Base-by-base conservation (phyloP, 2,888 invertebrate species). In the Hirtodrosophila trivittata region DNA sequence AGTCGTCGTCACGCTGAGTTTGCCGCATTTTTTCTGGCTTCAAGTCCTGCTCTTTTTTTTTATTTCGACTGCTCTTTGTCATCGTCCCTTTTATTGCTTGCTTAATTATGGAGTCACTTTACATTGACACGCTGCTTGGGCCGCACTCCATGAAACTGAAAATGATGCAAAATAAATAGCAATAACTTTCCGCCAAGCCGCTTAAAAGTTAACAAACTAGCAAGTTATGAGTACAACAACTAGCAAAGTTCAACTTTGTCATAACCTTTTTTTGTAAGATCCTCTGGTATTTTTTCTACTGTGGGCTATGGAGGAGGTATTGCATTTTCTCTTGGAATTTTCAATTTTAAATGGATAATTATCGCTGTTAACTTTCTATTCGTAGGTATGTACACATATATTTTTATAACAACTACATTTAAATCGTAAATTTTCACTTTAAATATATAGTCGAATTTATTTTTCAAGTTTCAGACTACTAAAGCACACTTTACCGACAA, bases 21-120 rank as follows among this genome's bases (percentile, higher is more conserved):
- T 46, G 39, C 6, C 8, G 12, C 30, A 41, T 56, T 49, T 51
- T 50, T 46, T 12, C 21, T 55, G 30, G 9, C 25, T 25, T 25
- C 18, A 2, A 21, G 18, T 3, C 5, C 18, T 21, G 5, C 18
- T 39, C 21, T 39, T 7, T 8, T 16, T 26, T 30, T 33, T 26
- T 25, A 39, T 42, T 62, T 35, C 25, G 26, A 39, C 30, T 54
- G 35, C 47, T 50, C 49, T 69, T 66, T 72, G 65, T 52, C 59
- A 50, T 46, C 62, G 65, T 66, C 64, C 59, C 64, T 80, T 80
- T 77, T 80, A 86, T 75, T 81, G 66, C 75, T 63, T 72, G 60
- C 66, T 75, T 86, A 82, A 82, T 82, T 85, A 82, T 87, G 72
- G 69, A 86, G 82, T 85, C 87, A 70, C 64, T 81, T 87, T 75